Percentiles rank a stretch among this genome's conserved stretches.
phyloP scores from a whole-genome alignment of 2,113 vertebrate genomes.

The Grallaria varia region DNA sequence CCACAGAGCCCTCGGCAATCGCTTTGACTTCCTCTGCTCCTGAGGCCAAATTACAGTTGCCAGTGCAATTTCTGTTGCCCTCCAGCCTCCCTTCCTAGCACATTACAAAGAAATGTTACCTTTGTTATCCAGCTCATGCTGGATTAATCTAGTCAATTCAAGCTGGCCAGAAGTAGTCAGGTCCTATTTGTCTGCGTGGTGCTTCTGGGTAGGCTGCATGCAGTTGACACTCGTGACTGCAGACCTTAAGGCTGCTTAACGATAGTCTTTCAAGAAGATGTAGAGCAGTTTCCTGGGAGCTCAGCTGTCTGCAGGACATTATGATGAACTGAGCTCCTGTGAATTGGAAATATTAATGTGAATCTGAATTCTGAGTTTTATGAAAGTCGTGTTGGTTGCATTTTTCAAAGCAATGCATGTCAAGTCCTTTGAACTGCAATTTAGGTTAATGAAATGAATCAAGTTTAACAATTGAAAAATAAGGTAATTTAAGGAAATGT shows the following conservation, averaged over 20 bases:
- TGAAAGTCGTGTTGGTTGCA: background rate
- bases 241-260: slow-evolving; percentile 22
- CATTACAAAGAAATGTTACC: slow-evolving; percentile 36
- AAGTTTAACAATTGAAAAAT: background rate
- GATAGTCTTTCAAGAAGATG: slow-evolving; percentile 35
- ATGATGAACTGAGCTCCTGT: background rate
- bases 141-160: slow-evolving; percentile 48
- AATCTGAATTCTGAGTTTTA: background rate
- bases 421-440: background rate
- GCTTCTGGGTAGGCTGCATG: background rate
- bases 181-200: slow-evolving; percentile 20
- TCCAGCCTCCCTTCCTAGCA: slow-evolving; percentile 15
- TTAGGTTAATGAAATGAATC: background rate
- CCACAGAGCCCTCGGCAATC: background rate
- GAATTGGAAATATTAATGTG: background rate
- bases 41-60: slow-evolving; percentile 25
- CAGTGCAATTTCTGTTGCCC: slow-evolving; percentile 38
- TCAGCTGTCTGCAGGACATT: slow-evolving; percentile 5
- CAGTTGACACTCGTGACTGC: background rate
- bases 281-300: background rate
- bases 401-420: background rate
- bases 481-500: background rate
- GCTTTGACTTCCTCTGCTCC: slow-evolving; percentile 21
- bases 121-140: slow-evolving; percentile 39
- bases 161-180: slow-evolving; percentile 34